Conservation (phyloP, 2,797 vertebrate species). For the Aratinga solstitialis region DNA sequence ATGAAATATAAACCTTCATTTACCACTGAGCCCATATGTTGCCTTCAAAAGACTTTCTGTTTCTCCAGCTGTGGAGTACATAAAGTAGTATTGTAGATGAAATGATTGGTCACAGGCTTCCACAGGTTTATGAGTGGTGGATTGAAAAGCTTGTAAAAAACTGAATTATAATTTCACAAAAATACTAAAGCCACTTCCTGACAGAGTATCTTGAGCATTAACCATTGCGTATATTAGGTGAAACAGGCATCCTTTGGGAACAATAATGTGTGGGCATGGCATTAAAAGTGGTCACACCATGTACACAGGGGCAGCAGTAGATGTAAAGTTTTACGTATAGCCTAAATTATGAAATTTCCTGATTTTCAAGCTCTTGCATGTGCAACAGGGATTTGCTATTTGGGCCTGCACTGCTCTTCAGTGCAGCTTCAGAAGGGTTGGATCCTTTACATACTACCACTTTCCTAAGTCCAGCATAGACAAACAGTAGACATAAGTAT, state of each 20-base stretch:
- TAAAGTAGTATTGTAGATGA: background rate
- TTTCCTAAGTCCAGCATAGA: background rate
- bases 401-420: background rate
- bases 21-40: background rate
- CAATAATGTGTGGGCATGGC: background rate
- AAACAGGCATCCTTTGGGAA: background rate
- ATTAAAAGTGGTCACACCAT: background rate
- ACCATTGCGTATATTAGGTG: background rate
- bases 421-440: background rate
- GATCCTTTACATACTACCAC: background rate
- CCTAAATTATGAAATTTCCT: background rate
- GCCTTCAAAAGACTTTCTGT: background rate
- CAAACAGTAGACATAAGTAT: background rate
- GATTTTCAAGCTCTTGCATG: background rate
- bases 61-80: background rate
- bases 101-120: background rate
- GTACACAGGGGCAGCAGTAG: background rate
- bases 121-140: background rate
- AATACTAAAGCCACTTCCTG: background rate
- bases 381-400: background rate
- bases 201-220: background rate
- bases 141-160: background rate
- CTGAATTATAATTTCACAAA: background rate
- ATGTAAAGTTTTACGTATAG: background rate
- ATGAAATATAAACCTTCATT: background rate